Base-by-base conservation (phyloP, 2,888 invertebrate genomes). In the Dolichopus griseipennis region DNA sequence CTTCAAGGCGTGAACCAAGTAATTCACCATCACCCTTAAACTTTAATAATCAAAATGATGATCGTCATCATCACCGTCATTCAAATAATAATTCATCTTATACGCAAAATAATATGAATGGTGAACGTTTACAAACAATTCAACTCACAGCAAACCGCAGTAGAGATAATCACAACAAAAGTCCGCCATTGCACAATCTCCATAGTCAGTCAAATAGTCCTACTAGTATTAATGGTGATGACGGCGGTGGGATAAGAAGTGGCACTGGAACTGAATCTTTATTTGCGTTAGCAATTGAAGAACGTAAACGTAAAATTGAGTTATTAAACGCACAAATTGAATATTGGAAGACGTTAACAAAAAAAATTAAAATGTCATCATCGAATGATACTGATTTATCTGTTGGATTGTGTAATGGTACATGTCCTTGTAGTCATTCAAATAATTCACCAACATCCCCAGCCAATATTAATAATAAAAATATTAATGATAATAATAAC, bases 271-370 rank as follows among this genome's bases (percentile, higher is more conserved):
- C 77, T 64, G 80, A 80, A 67, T 77, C 77, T 43, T 75, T 81
- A 67, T 74, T 78, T 70, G 73, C 76, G 43, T 70, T 81, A 72
- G 78, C 79, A 10, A 74, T 81, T 68, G 81, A 81, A 73, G 81
- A 81, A 73, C 76, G 80, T 8, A 78, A 78, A 69, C 74, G 77
- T 0, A 81, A 79, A 71, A 81, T 81, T 37, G 81, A 81, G 64
- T 72, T 81, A 67, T 64, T 81, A 4, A 79, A 81, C 71, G 81
- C 76, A 68, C 81, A 81, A 74, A 81, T 81, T 43, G 79, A 79
- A 27, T 81, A 81, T 67, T 81, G 81, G 81, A 78, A 78, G 65
- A 79, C 78, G 15, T 71, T 81, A 61, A 81, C 81, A 43, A 78
- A 77, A 68, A 80, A 81, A 70, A 67, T 81, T 9, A 79, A 80